Evolutionary conservation across 2,113 vertebrate genomes (phyloP).

Genomic region (Eolophus roseicapilla): DNA sequence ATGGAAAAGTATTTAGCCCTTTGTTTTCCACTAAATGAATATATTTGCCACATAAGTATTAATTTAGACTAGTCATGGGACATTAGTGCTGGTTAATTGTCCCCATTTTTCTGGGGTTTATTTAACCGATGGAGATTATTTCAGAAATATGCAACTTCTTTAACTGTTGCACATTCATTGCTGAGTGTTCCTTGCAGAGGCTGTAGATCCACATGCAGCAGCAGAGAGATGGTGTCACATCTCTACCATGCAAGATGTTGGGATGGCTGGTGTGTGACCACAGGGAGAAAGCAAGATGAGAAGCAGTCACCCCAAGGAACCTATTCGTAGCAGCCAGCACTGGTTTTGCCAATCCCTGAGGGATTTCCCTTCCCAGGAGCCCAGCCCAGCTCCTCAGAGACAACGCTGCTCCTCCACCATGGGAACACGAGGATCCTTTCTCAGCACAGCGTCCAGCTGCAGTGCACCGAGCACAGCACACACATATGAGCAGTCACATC

Average conservation of each 20-base stretch:
- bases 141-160: constrained; percentile 15
- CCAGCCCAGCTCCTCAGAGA: background rate
- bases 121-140: background rate
- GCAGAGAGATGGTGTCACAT: accelerated
- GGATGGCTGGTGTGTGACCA: background rate
- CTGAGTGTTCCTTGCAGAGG: background rate
- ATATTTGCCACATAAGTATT: constrained; percentile 34
- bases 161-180: background rate
- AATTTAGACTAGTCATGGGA: constrained; percentile 47
- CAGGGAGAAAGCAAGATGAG: background rate
- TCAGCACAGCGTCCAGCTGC: background rate
- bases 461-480: accelerated
- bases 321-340: background rate
- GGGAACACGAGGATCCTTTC: background rate
- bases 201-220: background rate
- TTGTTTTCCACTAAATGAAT: constrained; percentile 48
- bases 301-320: background rate
- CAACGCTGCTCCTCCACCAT: accelerated
- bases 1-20: constrained; percentile 42
- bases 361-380: background rate
- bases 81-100: constrained; percentile 40
- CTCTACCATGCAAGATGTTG: accelerated
- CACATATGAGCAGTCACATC: background rate
- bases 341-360: background rate
- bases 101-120: constrained; percentile 33